These are phyloP conservation scores for Rousettus leschenaultii DNA, from an alignment of 2,113 vertebrate genomes.

Conservation along the genomic window DNA sequence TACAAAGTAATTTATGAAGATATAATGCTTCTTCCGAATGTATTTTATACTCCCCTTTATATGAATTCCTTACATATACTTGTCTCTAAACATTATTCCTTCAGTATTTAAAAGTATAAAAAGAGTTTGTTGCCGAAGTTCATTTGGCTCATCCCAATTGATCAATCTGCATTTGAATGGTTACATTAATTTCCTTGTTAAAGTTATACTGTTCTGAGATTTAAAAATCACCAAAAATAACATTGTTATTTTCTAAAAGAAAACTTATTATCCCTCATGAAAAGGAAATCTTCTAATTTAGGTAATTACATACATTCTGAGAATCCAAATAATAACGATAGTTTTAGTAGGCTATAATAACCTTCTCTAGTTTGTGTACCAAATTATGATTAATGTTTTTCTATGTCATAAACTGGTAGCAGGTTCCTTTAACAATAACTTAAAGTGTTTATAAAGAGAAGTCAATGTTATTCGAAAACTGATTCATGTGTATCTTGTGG, in stretches of 20 bases:
- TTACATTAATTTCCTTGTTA: background rate
- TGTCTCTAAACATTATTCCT: conserved; percentile 40
- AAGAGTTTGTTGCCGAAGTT: conserved; percentile 24
- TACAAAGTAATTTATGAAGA: conserved; percentile 37
- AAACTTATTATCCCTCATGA: background rate
- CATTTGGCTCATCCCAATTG: conserved; percentile 24
- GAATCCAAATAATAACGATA: background rate
- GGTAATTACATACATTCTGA: background rate
- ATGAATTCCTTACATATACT: conserved; percentile 21
- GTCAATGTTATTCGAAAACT: background rate
- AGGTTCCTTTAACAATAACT: background rate
- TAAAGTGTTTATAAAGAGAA: background rate
- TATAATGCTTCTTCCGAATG: background rate
- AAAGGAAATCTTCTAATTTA: conserved; percentile 16
- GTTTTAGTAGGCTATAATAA: conserved; percentile 4
- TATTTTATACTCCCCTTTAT: background rate
- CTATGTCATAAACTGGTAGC: background rate
- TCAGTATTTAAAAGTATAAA: conserved; percentile 21
- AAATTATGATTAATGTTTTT: background rate
- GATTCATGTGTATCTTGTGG: background rate
- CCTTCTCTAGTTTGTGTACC: background rate
- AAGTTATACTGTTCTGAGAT: background rate
- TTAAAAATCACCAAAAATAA: conserved; percentile 10
- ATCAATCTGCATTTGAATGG: background rate
- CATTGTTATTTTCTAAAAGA: background rate